Evolutionary conservation across 2,797 vertebrate species (phyloP).

Genomic region (Crenichthys baileyi): DNA sequence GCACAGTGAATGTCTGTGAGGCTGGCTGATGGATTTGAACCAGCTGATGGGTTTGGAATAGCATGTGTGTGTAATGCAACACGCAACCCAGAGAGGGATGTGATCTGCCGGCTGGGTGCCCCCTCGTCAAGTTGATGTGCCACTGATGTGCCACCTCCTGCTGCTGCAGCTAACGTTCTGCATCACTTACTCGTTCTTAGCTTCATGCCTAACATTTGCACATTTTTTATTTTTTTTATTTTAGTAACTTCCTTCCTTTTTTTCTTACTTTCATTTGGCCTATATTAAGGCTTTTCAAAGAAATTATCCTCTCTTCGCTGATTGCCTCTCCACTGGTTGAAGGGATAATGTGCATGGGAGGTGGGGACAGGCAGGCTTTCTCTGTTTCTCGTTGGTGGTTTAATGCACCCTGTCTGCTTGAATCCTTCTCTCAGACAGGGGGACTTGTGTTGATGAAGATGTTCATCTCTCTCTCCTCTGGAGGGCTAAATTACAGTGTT

Average conservation of each 20-base stretch:
- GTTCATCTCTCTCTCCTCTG: conserved; percentile 76
- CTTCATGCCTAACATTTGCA: conserved; percentile 9
- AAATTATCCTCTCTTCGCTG: conserved; percentile 40
- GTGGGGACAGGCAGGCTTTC: conserved; percentile 31
- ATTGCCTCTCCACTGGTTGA: conserved; percentile 49
- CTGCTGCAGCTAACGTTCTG: conserved; percentile 12
- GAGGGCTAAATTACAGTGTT: conserved; percentile 77
- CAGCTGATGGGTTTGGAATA: conserved; percentile 53
- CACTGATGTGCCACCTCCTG: conserved; percentile 23
- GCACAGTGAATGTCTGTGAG: conserved; percentile 55
- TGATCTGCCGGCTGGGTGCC: conserved; percentile 28
- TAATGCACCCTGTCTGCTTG: conserved; percentile 51
- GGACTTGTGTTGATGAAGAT: conserved; percentile 74
- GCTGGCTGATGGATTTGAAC: conserved; percentile 53
- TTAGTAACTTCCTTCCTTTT: conserved; percentile 7
- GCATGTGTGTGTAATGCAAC: conserved; percentile 57
- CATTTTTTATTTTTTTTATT: conserved; percentile 27
- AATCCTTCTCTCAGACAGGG: conserved; percentile 47
- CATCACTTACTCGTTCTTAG: conserved; percentile 3
- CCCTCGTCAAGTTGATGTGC: conserved; percentile 24
- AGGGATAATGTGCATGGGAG: conserved; percentile 55
- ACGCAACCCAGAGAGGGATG: conserved; percentile 32
- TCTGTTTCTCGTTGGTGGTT: conserved; percentile 42
- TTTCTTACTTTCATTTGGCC: conserved; percentile 33
- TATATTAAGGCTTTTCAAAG: conserved; percentile 53